Evolutionary conservation across 2,113 vertebrate genomes (phyloP), one percentile per base, ranked within the genome.

Genomic region (Rhabdomys dilectus): DNA sequence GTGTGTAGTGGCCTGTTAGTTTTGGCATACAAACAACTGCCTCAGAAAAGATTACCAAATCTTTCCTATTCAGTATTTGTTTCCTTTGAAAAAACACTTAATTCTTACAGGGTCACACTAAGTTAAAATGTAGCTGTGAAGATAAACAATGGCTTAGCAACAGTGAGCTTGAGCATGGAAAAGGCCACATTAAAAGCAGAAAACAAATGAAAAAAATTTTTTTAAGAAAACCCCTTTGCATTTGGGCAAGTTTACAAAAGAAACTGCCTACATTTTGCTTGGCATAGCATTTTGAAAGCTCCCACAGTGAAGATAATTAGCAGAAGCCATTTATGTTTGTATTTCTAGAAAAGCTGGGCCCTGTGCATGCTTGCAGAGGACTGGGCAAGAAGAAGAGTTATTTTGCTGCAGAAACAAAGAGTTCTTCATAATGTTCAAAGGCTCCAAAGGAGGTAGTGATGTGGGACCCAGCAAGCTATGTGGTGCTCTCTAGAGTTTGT

Each of bases 61-160:
- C 64, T 62, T 13, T 56, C 60, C 64, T 36, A 39, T 77, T 96
- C 42, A 86, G 31, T 36, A 53, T 48, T 93, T 53, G 42, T 91
- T 96, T 96, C 77, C 88, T 0, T 81, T 76, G 96, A 88, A 92
- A 94, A 97, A 85, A 4, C 34, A 70, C 56, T 70, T 85, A 48
- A 73, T 92, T 94, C 78, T 88, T 91, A 62, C 88, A 93, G 86
- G 53, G 66, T 95, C 92, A 64, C 15, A 77, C 62, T 89, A 93
- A 97, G 96, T 89, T 95, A 95, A 96, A 91, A 93, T 70, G 53
- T 21, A 31, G 76, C 73, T 73, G 66, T 39, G 42, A 95, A 95
- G 72, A 95, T 93, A 96, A 91, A 96, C 89, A 96, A 85, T 45
- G 89, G 80, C 88, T 95, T 93, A 81, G 64, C n/a, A 72, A 96